Evolutionary conservation across 2,888 invertebrate species (phyloP).

Genomic region (Metallyticus violacea): DNA sequence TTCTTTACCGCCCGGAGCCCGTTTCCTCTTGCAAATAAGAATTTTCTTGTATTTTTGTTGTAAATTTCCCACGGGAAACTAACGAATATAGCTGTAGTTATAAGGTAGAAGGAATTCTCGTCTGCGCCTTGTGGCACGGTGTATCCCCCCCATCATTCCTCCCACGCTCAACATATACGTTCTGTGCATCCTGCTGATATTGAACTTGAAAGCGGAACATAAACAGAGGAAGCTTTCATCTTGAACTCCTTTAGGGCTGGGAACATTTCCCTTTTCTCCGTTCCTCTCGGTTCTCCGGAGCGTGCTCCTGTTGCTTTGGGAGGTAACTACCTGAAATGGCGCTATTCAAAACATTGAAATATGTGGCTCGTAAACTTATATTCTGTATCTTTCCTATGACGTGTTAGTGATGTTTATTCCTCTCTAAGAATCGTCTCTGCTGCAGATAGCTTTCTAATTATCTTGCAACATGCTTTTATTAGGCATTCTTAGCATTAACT

Average conservation of each 20-base stretch:
- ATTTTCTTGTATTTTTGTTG: background rate
- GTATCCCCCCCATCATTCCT: background rate
- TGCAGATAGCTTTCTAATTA: too few species aligned
- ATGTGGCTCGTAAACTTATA: background rate
- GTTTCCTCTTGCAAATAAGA: background rate
- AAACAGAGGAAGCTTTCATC: background rate
- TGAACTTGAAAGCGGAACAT: background rate
- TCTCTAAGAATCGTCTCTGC: background rate
- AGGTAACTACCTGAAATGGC: background rate
- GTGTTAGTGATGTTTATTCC: background rate
- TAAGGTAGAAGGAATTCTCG: background rate
- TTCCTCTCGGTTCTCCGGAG: background rate
- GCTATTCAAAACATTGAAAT: background rate
- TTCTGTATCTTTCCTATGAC: background rate
- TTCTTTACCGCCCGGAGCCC: background rate
- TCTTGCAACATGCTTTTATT: too few species aligned
- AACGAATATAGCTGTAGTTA: background rate
- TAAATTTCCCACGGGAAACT: conserved; percentile 13
- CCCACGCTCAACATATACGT: background rate
- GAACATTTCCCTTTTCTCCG: background rate
- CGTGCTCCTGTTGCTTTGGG: background rate
- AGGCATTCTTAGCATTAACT: too few species aligned
- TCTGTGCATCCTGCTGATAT: background rate
- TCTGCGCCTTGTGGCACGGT: background rate
- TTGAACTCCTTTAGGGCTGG: background rate